Base-by-base conservation (phyloP, 2,113 vertebrate genomes). In the Monopterus albus region DNA sequence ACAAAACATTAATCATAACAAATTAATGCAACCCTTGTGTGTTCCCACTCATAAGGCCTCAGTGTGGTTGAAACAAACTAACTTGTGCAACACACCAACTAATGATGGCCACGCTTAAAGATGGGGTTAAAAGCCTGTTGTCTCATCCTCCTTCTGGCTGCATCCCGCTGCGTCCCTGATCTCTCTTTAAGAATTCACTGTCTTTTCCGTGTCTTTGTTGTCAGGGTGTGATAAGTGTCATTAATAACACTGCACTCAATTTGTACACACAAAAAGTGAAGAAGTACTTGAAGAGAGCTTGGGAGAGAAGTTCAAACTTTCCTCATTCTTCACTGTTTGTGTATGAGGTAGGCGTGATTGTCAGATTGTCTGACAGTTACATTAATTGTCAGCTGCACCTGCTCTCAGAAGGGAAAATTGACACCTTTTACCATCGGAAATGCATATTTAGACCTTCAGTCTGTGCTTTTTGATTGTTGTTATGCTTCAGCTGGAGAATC, bases 1-100 rank as follows among this genome's bases (percentile, higher is more conserved):
- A 71, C 42, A 61, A 60, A 65, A 40, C 58, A 82, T 79, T 74
- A 79, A 82, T 82, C 72, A 77, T 39, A 3, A 11, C 8, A 50
- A 50, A 45, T 23, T 42, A 63, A 31, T 50, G 21, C 46, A 29
- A 2, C 39, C 14, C 5, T 9, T 5, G 10, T 56, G 33, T 66
- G 42, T 65, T 69, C 23, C 55, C 20, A 7, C 39, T 39, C 36
- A 25, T 15, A 33, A 25, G 7, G 57, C 18, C 31, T 50, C 29
- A 3, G 18, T 29, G 35, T 63, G 33, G 13, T 43, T 49, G 17
- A 53, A 63, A 47, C 26, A 49, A 55, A 61, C 45, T 2, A 28
- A 6, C 43, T 15, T 6, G 5, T 25, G 26, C 47, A 51, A 31
- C 25, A 20, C 36, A 42, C 33, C 11, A 11, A 28, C 14, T 4